Base-by-base conservation (phyloP, 92 coral and sea anemone species). In the Actinernus sp. region DNA sequence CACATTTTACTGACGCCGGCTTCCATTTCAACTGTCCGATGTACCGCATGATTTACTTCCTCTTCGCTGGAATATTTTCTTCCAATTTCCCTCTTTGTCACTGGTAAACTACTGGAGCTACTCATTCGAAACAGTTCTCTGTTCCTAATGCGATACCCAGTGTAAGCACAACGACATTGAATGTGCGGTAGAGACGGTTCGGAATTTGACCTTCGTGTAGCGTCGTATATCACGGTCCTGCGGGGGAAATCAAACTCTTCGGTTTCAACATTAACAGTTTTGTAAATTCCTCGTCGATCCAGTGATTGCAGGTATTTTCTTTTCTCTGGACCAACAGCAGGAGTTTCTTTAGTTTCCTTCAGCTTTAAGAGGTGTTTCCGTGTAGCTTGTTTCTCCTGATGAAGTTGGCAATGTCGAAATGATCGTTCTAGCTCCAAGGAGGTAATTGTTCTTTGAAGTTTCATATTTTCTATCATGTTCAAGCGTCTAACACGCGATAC, bases 401-500 rank as follows among this genome's bases (percentile, higher is more conserved):
- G 65, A 18, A 88, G 46, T 30, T 77, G 81, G 28, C 65, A 80
- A 53, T 78, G 88, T 55, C 75, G 49, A 8, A 51, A 32, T 4
- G 78, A 56, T 22, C 68, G 55, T 43, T 88, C 86, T 7, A 81
- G 44, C 59, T 83, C 86, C 17, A 88, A 48, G 13, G 64, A 14
- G 27, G 53, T 57, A 9, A 88, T 37, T 47, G 71, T 63, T 31
- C 79, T 76, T 59, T 78, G 76, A 3, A 88, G 76, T 49, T 71
- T 65, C 46, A 81, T 68, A n/a, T 80, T 76, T 67, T 88, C 94
- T 13, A 66, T 68, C 26, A 63, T 59, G 47, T 88, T 88, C 7
- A 50, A 63, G 0, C 94, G 94, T 8, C 90, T 78, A 10, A 88
- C 94, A 30, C 85, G 80, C 3, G 89, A 89, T 24, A 88, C 81